phyloP scores from a whole-genome alignment of 2,888 invertebrate genomes.

The Micoletzkya japonica region DNA sequence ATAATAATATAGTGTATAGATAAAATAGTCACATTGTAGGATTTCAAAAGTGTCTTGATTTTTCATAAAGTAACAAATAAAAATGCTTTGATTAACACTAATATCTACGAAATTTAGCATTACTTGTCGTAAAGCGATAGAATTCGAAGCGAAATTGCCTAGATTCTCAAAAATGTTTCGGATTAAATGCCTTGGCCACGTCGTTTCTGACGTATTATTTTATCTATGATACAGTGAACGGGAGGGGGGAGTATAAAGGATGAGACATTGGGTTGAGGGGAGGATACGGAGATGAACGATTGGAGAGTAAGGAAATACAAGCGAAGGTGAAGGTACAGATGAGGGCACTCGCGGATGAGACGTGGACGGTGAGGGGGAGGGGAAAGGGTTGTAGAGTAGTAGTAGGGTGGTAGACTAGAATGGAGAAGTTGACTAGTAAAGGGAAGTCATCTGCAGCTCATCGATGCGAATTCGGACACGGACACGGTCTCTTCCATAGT shows the following conservation, averaged over 20 bases:
- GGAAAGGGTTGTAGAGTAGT: background rate
- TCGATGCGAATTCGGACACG: background rate
- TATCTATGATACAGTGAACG: too few species aligned
- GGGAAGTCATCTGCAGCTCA: background rate
- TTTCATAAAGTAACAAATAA: too few species aligned
- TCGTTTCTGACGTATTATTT: too few species aligned
- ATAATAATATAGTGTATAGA: background rate
- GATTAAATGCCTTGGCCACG: too few species aligned
- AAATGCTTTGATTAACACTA: background rate
- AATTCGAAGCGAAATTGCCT: too few species aligned
- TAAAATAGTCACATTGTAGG: too few species aligned
- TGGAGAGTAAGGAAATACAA: constrained; percentile 42
- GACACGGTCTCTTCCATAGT: too few species aligned
- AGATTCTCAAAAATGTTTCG: too few species aligned
- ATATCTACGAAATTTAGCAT: background rate
- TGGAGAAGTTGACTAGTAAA: background rate
- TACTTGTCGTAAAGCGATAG: background rate
- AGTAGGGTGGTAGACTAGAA: background rate
- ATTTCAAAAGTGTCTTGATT: too few species aligned
- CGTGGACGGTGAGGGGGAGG: constrained; percentile 33
- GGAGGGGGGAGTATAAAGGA: too few species aligned
- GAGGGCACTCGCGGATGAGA: constrained; percentile 34
- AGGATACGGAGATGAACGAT: constrained; percentile 47
- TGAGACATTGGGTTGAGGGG: too few species aligned
- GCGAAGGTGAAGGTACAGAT: constrained; percentile 40